Base-by-base conservation (phyloP, 2,797 vertebrate species). In the Rhinatrema bivittatum region DNA sequence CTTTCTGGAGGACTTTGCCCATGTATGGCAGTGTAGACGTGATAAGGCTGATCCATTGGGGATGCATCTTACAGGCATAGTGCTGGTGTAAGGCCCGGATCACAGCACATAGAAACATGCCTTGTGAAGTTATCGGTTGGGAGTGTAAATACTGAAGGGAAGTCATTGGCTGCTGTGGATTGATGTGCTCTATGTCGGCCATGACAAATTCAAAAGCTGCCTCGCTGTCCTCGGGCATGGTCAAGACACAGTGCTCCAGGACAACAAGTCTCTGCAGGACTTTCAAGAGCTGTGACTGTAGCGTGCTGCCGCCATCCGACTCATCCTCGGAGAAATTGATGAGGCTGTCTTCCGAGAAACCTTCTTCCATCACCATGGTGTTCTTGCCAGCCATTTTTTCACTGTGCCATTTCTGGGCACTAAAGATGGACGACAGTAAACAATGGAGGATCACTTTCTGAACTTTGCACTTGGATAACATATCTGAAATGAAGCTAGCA, bases 391-490 rank as follows among this genome's bases (percentile, higher is more conserved):
- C 76, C 14, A 25, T 36, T 29, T 86, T 85, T 51, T 94, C 91
- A 44, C 91, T 91, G 10, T 99, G 89, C 93, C 94, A 97, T 50
- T 97, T 99, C 59, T 99, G 96, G 3, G 91, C 90, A 2, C 94
- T 95, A 53, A 97, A 98, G 70, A 98, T 97, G 23, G 93, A 93
- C 7, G 94, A 98, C 0, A 99, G 80, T 45, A 99, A 70, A 51
- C 94, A 98, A 38, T 99, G 96, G 27, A 99, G 85, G 55, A 97
- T 82, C 54, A 99, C 93, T 43, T 98, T 98, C 73, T 99, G 96
- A 56, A 98, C 95, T 65, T 99, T 99, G 78, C 96, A 99, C 60
- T 97, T 98, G 4, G 90, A 96, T 32, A 99, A 73, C 69, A 99
- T 91, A 7, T 99, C 96, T 0, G 91, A 90, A 65, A 99, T 98